These are phyloP conservation scores for Oreochromis aureus DNA, from an alignment of 2,113 vertebrate genomes.

Conservation along the genomic window DNA sequence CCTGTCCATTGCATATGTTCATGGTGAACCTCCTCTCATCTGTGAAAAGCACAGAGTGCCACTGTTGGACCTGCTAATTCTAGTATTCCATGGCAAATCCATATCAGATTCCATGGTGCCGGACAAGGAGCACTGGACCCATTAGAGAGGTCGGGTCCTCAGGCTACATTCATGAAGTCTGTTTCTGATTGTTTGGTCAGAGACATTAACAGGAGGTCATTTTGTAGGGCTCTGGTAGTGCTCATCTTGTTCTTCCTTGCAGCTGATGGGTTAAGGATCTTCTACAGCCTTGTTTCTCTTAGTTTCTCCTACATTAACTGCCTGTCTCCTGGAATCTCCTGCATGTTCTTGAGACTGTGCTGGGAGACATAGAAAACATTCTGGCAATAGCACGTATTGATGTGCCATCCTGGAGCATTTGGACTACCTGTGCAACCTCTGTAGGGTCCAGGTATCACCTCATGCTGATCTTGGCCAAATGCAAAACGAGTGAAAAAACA, in stretches of 20 bases:
- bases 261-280: not conserved
- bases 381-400: not conserved
- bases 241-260: not conserved
- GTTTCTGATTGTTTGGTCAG: not conserved
- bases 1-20: no score
- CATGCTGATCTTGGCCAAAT: not conserved
- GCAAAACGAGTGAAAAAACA: not conserved
- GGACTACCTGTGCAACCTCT: not conserved
- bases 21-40: no score
- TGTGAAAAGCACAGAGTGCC: no score
- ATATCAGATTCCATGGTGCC: no score
- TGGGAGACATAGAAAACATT: not conserved
- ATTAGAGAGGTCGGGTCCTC: accelerated
- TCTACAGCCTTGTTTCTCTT: not conserved
- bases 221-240: not conserved
- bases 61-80: no score
- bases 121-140: no score
- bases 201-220: not conserved
- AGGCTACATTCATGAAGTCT: not conserved
- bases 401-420: not conserved
- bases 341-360: not conserved
- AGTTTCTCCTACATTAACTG: not conserved
- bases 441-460: not conserved
- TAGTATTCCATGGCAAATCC: no score
- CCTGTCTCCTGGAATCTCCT: not conserved